Evolutionary conservation across 2,797 vertebrate species (phyloP), one percentile per base, ranked within the genome.

Genomic region (Cirrhinus molitorella): DNA sequence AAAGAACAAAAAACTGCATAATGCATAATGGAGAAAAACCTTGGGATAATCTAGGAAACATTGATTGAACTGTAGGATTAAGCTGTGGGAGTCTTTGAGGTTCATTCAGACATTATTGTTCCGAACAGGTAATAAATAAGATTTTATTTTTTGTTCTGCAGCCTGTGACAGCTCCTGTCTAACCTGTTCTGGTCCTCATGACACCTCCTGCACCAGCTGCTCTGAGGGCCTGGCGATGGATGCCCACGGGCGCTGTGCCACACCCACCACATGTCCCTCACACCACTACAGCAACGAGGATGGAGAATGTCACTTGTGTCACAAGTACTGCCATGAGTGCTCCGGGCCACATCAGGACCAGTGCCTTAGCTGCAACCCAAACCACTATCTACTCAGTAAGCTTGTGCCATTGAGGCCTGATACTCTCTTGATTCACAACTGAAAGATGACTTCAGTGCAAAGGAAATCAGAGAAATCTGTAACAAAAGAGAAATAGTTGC

Each of bases 351-450:
- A 93, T 0, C 91, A 93, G 86, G 85, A 91, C 51, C 93, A 96
- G 3, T 99, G 98, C 80, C 91, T 95, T n/a, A 94, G 92, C 92
- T 99, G 98, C 89, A 93, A 17, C 0, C 88, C 90, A 34, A 90
- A 92, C 23, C 90, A 59, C 25, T 93, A 95, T 85, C 95, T 99
- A 86, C 94, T 97, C 88, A 96, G 98, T 98, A 92, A 97, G 97
- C 96, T 25, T 1, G 5, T 1, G 28, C 16, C 9, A 2, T 8
- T 55, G 8, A 45, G 19, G 12, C 65, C 11, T 55, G 31, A 9
- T n/a, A 61, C 10, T n/a, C 59, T 37, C 28, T 73, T 73, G 28
- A 73, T 73, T 51, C 19, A 13, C 25, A 73, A 53, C 19, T 34
- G 49, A 25, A 73, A 14, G 12, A 14, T 21, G 10, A 34, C 31